A percentile compares a stretch with the other conserved stretches of the same genome.
Evolutionary conservation across 2,113 vertebrate genomes (phyloP).

Genomic region (Parotia lawesii): DNA sequence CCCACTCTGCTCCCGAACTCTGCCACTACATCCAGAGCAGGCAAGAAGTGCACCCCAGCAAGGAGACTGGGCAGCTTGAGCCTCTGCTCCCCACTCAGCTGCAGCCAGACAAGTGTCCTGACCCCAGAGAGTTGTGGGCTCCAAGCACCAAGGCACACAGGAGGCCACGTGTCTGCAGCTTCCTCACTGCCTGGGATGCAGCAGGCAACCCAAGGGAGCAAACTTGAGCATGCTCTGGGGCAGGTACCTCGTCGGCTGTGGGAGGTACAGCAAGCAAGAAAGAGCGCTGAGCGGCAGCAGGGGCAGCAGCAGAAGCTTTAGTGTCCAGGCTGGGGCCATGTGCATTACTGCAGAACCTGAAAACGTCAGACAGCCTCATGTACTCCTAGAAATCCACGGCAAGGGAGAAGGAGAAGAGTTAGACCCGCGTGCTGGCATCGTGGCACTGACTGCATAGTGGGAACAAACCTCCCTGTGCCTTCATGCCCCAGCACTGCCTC

Average conservation of each 20-base stretch:
- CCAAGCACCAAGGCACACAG: not conserved
- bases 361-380: constrained; percentile 87
- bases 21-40: not conserved
- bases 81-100: not conserved
- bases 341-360: constrained; percentile 82
- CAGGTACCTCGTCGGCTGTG: constrained; percentile 75
- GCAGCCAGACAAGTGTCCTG: not conserved
- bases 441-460: not conserved
- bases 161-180: rapidly evolving
- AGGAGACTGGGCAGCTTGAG: not conserved
- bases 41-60: rapidly evolving
- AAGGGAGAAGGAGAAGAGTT: constrained; percentile 28
- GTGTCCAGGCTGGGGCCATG: constrained; percentile 66
- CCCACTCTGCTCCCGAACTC: not conserved
- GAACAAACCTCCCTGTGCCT: not conserved
- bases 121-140: not conserved
- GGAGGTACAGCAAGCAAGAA: constrained; percentile 71
- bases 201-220: not conserved
- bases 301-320: constrained; percentile 64
- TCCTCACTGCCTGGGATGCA: not conserved
- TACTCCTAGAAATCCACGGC: constrained; percentile 79
- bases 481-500: not conserved
- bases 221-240: constrained; percentile 21
- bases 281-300: constrained; percentile 36
- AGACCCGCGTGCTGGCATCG: not conserved